These are phyloP conservation scores for Platichthys flesus DNA, from an alignment of 2,113 vertebrate species.

Conservation along the genomic window DNA sequence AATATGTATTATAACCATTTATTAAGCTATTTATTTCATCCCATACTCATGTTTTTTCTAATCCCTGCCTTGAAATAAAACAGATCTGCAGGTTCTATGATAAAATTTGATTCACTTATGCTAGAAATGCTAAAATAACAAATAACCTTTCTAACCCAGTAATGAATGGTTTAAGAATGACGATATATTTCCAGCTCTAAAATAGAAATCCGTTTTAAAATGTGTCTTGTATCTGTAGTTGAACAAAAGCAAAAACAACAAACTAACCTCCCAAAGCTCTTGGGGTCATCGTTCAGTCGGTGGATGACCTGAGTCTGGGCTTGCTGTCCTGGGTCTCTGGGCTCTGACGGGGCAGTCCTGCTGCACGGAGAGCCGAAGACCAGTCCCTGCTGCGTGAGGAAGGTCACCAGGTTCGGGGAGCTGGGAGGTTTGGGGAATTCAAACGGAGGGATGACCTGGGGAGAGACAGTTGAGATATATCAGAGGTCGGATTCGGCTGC, in stretches of 20 bases:
- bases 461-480: neutral
- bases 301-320: constrained; percentile 76
- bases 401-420: constrained; percentile 91
- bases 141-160: no score
- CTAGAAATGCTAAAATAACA: no score
- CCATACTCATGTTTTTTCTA: neutral
- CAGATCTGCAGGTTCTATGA: no score
- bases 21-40: no score
- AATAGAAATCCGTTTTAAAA: no score
- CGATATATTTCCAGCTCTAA: no score
- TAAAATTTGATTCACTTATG: no score
- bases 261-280: constrained; percentile 85
- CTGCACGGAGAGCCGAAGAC: constrained; percentile 85
- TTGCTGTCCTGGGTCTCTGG: constrained; percentile 83
- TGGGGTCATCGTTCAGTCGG: constrained; percentile 84
- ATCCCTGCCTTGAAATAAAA: neutral
- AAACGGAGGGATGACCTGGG: constrained; percentile 87
- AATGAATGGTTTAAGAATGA: no score
- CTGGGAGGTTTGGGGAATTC: constrained; percentile 93
- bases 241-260: constrained; percentile 5
- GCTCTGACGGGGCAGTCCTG: constrained; percentile 87
- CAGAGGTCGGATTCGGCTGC: constrained; percentile 10
- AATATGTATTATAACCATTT: neutral
- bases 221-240: neutral
- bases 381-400: constrained; percentile 91